Base-by-base conservation (phyloP, 2,888 invertebrate species). In the Tiliacea citrago region DNA sequence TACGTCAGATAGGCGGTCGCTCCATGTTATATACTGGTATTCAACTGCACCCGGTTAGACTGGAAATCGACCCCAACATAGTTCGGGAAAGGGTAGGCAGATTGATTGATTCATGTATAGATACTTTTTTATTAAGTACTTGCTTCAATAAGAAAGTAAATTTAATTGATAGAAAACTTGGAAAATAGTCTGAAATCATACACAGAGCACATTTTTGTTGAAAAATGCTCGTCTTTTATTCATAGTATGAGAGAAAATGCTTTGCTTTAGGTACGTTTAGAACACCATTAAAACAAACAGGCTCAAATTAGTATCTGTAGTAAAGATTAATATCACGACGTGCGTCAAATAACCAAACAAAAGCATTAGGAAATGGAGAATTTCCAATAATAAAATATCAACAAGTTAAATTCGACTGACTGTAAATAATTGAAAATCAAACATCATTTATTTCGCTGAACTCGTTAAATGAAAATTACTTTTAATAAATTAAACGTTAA, bases 371-470 rank as follows among this genome's bases (percentile, higher is more conserved):
- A 62, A 67, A 47, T 18, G 13, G 6, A 24, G 9, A 24, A 67
- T 39, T 24, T 24, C 0, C 9, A 66, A 13, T 47, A 35, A 42
- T 42, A 16, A 35, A 70, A 67, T 24, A 65, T 39, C 21, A 0
- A n/a, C 24, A 16, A 16, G 35, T 39, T 9, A 13, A 76, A 53
- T 42, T 67, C 5, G 6, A 51, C 69, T 24, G n/a, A 24, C 1
- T 18, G 63, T 39, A 13, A 75, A 55, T 47, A 21, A 60, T 53
- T 78, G 18, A 51, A 70, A 1, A 68, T 12, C 49, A 58, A 78
- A 53, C 16, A 10, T 53, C 7, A 53, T 61, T 79, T 47, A 72
- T 79, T 61, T 79, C 47, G 18, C 61, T n/a, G 6, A 39, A 39
- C 10, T 18, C 29, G 42, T 73, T 16, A 61, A 49, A 61, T 12